A percentile compares a stretch with the other conserved stretches of the same genome.
These are phyloP conservation scores for Polydrusus cervinus DNA, from an alignment of 2,888 invertebrate genomes.

Conservation along the genomic window DNA sequence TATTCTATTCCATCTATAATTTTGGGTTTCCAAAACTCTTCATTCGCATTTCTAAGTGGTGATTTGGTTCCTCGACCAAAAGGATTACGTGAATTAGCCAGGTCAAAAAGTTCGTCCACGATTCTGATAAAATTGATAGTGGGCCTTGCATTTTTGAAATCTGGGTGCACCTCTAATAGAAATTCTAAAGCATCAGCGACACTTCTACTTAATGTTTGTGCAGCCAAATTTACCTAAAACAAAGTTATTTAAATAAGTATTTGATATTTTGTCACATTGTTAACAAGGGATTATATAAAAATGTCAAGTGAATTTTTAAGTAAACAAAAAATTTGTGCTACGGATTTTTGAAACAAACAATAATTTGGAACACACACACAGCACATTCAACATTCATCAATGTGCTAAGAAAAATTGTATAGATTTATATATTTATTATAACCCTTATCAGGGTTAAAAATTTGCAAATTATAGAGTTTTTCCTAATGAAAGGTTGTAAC, in stretches of 20 bases:
- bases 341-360: too few relatives aligned
- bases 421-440: too few relatives aligned
- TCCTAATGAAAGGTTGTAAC: too few relatives aligned
- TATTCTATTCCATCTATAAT: not conserved
- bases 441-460: too few relatives aligned
- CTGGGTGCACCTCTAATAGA: not conserved
- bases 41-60: conserved; percentile 35
- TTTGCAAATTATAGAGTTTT: too few relatives aligned
- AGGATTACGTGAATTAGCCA: conserved; percentile 57
- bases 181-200: conserved; percentile 2
- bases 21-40: conserved; percentile 27
- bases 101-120: conserved; percentile 59
- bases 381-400: too few relatives aligned
- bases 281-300: not conserved
- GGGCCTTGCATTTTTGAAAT: not conserved
- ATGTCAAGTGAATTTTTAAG: not conserved
- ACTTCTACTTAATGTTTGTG: conserved; percentile 24
- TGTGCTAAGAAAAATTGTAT: too few relatives aligned
- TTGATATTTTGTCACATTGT: not conserved
- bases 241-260: not conserved
- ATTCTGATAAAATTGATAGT: conserved; percentile 32
- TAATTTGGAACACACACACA: too few relatives aligned
- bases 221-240: conserved; percentile 27
- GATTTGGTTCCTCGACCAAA: conserved; percentile 46
- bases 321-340: not conserved